Evolutionary conservation across 2,113 vertebrate species (phyloP), one percentile per base, ranked within the genome.

Genomic region (Australoheros scitulus): DNA sequence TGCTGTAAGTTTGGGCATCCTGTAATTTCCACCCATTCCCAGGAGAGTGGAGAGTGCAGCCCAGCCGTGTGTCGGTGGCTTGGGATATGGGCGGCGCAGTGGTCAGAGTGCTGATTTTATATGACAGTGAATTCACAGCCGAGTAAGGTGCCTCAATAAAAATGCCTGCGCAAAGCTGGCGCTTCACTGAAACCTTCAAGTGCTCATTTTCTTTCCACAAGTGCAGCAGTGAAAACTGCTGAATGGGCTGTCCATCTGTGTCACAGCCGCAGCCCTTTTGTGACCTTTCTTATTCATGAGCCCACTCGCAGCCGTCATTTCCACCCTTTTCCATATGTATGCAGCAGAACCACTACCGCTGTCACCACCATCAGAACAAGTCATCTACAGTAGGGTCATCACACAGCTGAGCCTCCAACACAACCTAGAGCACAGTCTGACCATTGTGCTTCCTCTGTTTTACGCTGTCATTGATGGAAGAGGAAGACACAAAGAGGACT

Each of bases 241-340:
- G 90, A 92, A 90, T 89, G 74, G 79, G 86, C 85, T 79, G 84
- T 80, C 80, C 82, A 7, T 85, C 68, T 61, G 68, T 92, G 92
- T 93, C 91, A 92, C 87, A 63, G 75, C 32, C 79, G 13, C 84
- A 84, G 57, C 88, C 90, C 93, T 60, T 88, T 85, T 57, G 56
- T 89, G 89, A 94, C 90, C 92, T 89, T 87, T 88, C 74, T 83
- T 84, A 90, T 94, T 94, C 89, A 92, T 70, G 86, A 92, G 84
- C 87, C 92, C 86, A 82, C 90, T 89, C 68, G 3, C 79, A 88
- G 41, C 74, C 60, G 22, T 85, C 84, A 88, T 91, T 92, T 94
- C 89, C 91, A 89, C 87, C 81, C 87, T 89, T 84, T 91, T 93
- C 90, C 92, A 95, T 94, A 95, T 95, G 92, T 85, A 93, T 93